phyloP scores from a whole-genome alignment of 2,113 vertebrate genomes.

The Mormyrus lacerda region DNA sequence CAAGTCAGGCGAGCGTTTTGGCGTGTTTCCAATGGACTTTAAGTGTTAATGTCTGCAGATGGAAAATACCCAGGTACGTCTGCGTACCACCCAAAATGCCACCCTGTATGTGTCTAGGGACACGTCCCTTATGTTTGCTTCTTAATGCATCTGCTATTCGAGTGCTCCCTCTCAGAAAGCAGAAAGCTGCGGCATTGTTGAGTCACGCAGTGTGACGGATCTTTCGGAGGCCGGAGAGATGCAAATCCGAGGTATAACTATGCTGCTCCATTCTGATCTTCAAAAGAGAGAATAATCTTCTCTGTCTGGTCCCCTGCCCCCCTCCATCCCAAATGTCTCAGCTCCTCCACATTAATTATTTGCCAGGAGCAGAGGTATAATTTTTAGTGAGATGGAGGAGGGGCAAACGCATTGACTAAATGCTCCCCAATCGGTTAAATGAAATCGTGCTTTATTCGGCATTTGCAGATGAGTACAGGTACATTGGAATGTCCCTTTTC shows the following conservation, averaged over 20 bases:
- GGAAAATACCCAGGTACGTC: neutral
- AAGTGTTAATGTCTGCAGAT: neutral
- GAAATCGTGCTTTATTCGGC: neutral
- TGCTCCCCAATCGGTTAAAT: slow-evolving; percentile 1
- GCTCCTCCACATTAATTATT: slow-evolving; percentile 22
- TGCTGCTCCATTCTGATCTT: slow-evolving; percentile 14
- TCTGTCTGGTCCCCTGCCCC: neutral
- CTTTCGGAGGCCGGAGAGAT: slow-evolving; percentile 13
- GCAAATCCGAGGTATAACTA: slow-evolving; percentile 25
- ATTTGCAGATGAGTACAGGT: neutral
- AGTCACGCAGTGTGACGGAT: slow-evolving; percentile 11
- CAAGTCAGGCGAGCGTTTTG: neutral
- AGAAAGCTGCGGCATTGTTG: slow-evolving; percentile 7
- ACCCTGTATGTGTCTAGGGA: neutral
- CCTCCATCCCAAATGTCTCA: neutral
- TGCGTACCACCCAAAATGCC: neutral
- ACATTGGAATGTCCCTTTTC: neutral
- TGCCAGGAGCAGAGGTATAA: neutral
- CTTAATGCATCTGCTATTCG: neutral
- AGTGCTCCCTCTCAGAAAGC: neutral
- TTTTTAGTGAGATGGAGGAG: neutral
- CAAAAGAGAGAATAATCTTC: slow-evolving; percentile 29
- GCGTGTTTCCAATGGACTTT: neutral
- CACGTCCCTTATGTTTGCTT: neutral
- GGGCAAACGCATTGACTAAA: neutral